phyloP scores from a whole-genome alignment of 2,888 invertebrate genomes.

The Sclerodermus sp. region DNA sequence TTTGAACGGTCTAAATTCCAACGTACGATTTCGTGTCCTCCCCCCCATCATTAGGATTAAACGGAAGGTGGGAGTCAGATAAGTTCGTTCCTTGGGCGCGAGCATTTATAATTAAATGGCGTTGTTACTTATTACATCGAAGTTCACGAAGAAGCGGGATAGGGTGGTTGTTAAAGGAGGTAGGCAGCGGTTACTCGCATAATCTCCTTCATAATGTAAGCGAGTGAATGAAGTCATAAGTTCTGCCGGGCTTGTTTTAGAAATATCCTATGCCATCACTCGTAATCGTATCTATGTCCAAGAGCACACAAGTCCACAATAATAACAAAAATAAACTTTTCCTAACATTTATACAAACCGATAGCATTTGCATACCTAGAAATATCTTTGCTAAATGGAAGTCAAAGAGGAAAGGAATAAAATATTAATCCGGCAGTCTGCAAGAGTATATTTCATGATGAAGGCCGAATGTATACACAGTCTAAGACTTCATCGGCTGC shows the following conservation, averaged over 20 bases:
- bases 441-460: too few relatives aligned
- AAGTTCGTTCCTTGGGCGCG: slow-evolving; percentile 35
- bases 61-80: slow-evolving; percentile 28
- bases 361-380: too few relatives aligned
- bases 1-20: slow-evolving; percentile 19
- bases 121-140: slow-evolving; percentile 48
- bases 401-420: too few relatives aligned
- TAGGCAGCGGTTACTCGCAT: slow-evolving; percentile 43
- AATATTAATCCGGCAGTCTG: too few relatives aligned
- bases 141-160: slow-evolving; percentile 45
- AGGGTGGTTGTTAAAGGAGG: slow-evolving; percentile 35
- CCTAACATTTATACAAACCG: too few relatives aligned
- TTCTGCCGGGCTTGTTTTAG: neutral
- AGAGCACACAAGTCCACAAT: too few relatives aligned
- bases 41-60: slow-evolving; percentile 25
- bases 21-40: slow-evolving; percentile 21
- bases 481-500: too few relatives aligned
- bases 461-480: too few relatives aligned
- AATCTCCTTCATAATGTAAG: slow-evolving; percentile 45
- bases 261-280: too few relatives aligned
- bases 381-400: too few relatives aligned
- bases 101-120: slow-evolving; percentile 53
- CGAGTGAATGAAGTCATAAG: slow-evolving; percentile 26
- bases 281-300: too few relatives aligned
- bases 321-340: too few relatives aligned